These are phyloP conservation scores for Aplidium turbinatum DNA, from an alignment of 23 tunicate species.

Conservation along the genomic window DNA sequence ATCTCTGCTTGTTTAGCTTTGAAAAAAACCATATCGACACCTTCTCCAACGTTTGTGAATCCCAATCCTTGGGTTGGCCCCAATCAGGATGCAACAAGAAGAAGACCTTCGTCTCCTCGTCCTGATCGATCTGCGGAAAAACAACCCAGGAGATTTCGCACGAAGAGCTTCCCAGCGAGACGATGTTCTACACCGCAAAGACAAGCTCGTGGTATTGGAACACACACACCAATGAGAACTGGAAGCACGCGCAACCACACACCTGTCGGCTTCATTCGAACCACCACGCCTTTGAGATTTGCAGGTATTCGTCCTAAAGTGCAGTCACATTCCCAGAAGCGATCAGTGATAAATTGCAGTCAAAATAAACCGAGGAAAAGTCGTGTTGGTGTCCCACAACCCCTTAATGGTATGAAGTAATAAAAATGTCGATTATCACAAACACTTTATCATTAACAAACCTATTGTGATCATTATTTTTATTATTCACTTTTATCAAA, in stretches of 20 bases:
- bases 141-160: not conserved
- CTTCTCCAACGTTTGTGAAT: conserved; percentile 37
- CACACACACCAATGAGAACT: conserved; percentile 40
- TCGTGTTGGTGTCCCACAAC: too few species aligned
- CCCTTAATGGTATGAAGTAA: too few species aligned
- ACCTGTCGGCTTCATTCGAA: not conserved
- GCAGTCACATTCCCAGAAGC: not conserved
- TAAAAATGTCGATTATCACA: too few species aligned
- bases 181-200: conserved; percentile 25
- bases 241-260: conserved; percentile 1
- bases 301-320: conserved; percentile 7
- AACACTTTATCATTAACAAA: too few species aligned
- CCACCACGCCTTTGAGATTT: conserved; percentile 14
- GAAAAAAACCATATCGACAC: too few species aligned
- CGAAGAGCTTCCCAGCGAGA: conserved; percentile 4
- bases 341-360: too few species aligned
- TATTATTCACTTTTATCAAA: too few species aligned
- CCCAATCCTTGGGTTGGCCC: conserved; percentile 54
- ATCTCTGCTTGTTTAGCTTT: too few species aligned
- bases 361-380: too few species aligned
- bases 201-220: conserved; percentile 7
- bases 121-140: conserved; percentile 5
- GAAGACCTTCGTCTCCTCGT: conserved; percentile 7
- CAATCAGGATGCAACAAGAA: conserved; percentile 26
- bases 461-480: too few species aligned